Percentiles rank a stretch among this genome's conserved stretches.
phyloP scores from a whole-genome alignment of 1,140 invertebrate genomes.

The Ladona fulva region DNA sequence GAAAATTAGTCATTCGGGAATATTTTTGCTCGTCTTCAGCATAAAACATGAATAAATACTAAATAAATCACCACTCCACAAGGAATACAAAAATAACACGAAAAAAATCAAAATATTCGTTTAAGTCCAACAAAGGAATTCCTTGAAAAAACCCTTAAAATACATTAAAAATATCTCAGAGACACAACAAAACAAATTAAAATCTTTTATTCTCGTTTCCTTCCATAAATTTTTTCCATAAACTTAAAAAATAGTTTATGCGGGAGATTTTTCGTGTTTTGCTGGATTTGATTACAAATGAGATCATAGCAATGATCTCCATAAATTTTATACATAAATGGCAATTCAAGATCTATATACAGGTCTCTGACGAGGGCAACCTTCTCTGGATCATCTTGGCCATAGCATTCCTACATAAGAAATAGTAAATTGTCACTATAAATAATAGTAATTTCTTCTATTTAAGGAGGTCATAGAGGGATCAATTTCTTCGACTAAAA shows the following conservation, averaged over 20 bases:
- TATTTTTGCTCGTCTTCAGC: no score
- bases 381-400: conserved; percentile 31
- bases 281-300: conserved; percentile 28
- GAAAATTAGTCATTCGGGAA: no score
- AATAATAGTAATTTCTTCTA: not conserved
- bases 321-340: conserved; percentile 34
- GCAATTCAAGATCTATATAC: conserved; percentile 37
- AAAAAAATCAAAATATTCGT: no score
- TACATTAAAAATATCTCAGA: no score
- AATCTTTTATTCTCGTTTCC: not conserved
- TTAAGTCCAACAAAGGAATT: no score
- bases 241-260: conserved; percentile 32
- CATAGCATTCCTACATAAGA: conserved; percentile 37
- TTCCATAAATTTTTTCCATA: conserved; percentile 31
- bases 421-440: not conserved
- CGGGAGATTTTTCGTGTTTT: conserved; percentile 30
- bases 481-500: not conserved
- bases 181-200: not conserved
- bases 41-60: no score
- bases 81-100: no score
- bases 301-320: conserved; percentile 34
- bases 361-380: conserved; percentile 38
- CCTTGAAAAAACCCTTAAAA: no score
- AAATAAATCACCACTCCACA: no score
- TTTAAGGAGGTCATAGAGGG: no score